Percentiles rank a stretch among this genome's conserved stretches.
Evolutionary conservation across 2,113 vertebrate genomes (phyloP).

Genomic region (Porphyrio hochstetteri): DNA sequence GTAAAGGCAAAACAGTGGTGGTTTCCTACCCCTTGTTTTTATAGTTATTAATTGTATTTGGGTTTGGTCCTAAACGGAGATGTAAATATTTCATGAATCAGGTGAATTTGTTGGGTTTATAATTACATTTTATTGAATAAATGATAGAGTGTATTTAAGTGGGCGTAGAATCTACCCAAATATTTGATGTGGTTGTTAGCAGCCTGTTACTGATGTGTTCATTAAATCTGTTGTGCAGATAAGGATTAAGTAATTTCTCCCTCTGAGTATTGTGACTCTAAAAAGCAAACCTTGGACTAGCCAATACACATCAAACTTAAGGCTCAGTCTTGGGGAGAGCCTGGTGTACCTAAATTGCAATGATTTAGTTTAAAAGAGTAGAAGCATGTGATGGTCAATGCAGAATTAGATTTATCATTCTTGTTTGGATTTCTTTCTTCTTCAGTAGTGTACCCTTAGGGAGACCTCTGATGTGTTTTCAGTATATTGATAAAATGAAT

Average conservation of each 20-base stretch:
- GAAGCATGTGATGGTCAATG: neutral
- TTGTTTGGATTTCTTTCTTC: neutral
- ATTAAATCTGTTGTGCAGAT: conserved; percentile 24
- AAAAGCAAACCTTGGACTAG: neutral
- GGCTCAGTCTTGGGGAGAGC: neutral
- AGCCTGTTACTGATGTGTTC: conserved; percentile 5
- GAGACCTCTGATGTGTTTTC: neutral
- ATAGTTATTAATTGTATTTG: conserved; percentile 62
- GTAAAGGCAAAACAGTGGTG: conserved; percentile 38
- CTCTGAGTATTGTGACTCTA: neutral
- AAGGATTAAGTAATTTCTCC: neutral
- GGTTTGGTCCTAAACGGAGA: conserved; percentile 55
- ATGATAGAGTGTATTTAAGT: conserved; percentile 53
- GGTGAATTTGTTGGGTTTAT: conserved; percentile 50
- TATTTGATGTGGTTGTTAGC: conserved; percentile 51
- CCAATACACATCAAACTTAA: neutral
- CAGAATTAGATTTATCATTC: neutral
- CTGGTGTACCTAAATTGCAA: neutral
- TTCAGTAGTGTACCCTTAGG: neutral
- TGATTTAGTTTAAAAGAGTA: neutral
- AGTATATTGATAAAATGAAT: neutral
- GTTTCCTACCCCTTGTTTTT: conserved; percentile 43
- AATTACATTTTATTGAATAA: conserved; percentile 56
- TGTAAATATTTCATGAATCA: conserved; percentile 59
- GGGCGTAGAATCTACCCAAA: conserved; percentile 40